phyloP scores from a whole-genome alignment of 2,888 invertebrate species.

The Drosophila infuscata region DNA sequence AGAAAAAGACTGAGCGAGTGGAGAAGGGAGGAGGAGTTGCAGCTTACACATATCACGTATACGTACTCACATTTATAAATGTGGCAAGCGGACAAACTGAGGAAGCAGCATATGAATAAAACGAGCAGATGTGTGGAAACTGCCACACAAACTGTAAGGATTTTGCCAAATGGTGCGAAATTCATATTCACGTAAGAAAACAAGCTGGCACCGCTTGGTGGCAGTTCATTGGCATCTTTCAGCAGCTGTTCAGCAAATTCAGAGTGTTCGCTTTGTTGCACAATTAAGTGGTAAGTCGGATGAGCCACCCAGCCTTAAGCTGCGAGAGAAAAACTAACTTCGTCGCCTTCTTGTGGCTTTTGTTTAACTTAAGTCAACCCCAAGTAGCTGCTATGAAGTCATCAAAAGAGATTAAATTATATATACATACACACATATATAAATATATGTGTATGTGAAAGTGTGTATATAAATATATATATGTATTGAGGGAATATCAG shows the following conservation, averaged over 20 bases:
- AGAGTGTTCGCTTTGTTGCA: slow-evolving; percentile 26
- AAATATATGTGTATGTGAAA: not conserved
- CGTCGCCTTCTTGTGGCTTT: slow-evolving; percentile 23
- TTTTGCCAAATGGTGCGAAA: slow-evolving; percentile 73
- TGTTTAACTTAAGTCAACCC: slow-evolving; percentile 9
- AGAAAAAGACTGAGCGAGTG: not conserved
- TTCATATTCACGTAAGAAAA: slow-evolving; percentile 60
- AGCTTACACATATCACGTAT: slow-evolving; percentile 54
- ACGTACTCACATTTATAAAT: slow-evolving; percentile 64
- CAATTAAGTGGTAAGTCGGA: slow-evolving; percentile 41
- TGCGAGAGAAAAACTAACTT: slow-evolving; percentile 23
- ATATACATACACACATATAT: not conserved
- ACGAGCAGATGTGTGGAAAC: slow-evolving; percentile 30
- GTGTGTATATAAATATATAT: not conserved
- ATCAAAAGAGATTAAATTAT: slow-evolving; percentile 18
- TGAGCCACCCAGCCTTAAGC: slow-evolving; percentile 27
- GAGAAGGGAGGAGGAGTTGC: not conserved
- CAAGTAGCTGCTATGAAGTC: slow-evolving; percentile 32
- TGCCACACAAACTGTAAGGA: slow-evolving; percentile 39
- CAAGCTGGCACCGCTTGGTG: not conserved
- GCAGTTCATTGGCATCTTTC: slow-evolving; percentile 76
- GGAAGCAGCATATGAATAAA: slow-evolving; percentile 47
- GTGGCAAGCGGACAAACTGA: slow-evolving; percentile 17
- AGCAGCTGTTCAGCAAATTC: slow-evolving; percentile 56
- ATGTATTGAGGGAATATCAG: not conserved